Conservation (phyloP, 2,113 vertebrate genomes). For the Theropithecus gelada region DNA sequence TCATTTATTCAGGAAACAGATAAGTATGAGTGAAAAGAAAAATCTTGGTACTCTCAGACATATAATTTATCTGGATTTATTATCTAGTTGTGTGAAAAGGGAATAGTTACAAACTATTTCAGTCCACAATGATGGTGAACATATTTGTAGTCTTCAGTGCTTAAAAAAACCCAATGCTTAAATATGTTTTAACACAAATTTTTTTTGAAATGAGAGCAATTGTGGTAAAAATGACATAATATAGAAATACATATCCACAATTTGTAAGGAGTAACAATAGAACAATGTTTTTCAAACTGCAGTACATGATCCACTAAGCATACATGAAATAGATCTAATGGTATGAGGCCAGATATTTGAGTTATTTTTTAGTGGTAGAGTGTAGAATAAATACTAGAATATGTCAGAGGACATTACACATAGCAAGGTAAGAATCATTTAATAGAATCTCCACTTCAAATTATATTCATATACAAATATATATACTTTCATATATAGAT, state of each 20-base stretch:
- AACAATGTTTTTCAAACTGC: neutral
- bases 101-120: neutral
- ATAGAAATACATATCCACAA: neutral
- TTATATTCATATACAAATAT: neutral
- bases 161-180: neutral
- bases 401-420: neutral
- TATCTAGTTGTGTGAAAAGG: neutral
- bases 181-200: neutral
- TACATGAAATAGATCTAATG: neutral
- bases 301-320: neutral
- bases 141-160: neutral
- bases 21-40: neutral
- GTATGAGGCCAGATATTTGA: neutral
- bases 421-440: neutral
- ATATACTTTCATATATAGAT: neutral
- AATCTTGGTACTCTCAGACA: neutral
- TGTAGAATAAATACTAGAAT: neutral
- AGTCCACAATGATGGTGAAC: neutral
- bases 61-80: neutral
- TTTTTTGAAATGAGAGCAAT: constrained; percentile 6
- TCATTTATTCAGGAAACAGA: constrained; percentile 13
- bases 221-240: neutral
- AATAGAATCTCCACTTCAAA: neutral
- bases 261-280: neutral
- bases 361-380: constrained; percentile 33